These are phyloP conservation scores for Watsonalla cultraria DNA, from an alignment of 2,888 invertebrate species.

Conservation along the genomic window DNA sequence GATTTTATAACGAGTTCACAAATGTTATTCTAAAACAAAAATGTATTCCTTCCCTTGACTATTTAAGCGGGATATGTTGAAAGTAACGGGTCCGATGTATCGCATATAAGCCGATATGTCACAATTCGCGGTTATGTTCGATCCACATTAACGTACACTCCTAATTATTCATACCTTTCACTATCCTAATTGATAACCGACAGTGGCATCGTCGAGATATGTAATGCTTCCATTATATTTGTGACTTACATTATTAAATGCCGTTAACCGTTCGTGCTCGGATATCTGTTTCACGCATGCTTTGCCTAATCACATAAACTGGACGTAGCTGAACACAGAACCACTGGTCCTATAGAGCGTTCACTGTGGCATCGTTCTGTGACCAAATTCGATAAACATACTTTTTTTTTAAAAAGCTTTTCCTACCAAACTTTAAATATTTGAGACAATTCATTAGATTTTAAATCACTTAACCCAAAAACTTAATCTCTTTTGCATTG, in stretches of 20 bases:
- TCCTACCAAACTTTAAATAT: constrained; percentile 44
- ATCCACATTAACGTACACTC: constrained; percentile 8
- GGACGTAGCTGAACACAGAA: constrained; percentile 74
- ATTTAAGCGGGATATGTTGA: constrained; percentile 45
- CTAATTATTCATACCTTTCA: constrained; percentile 11
- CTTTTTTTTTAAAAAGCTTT: constrained; percentile 48
- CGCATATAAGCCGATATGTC: constrained; percentile 18
- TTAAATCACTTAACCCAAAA: constrained; percentile 63
- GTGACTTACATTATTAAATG: constrained; percentile 33
- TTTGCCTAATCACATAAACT: constrained; percentile 71
- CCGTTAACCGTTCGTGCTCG: constrained; percentile 39
- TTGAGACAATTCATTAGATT: constrained; percentile 39
- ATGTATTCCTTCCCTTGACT: constrained; percentile 36
- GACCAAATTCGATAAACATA: constrained; percentile 45
- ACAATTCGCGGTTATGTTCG: constrained; percentile 8
- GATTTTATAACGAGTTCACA: constrained; percentile 58
- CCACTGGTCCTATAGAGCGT: constrained; percentile 61
- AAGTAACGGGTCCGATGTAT: constrained; percentile 33
- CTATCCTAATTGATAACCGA: constrained; percentile 40
- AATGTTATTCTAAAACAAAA: constrained; percentile 56
- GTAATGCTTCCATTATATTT: constrained; percentile 32
- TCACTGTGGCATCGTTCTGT: constrained; percentile 39
- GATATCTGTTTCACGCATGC: constrained; percentile 69
- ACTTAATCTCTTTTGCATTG: constrained; percentile 75
- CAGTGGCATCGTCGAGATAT: constrained; percentile 48